Percentiles rank a stretch among this genome's conserved stretches.
These are phyloP conservation scores for Arge pagana DNA, from an alignment of 2,888 invertebrate species.

Conservation along the genomic window DNA sequence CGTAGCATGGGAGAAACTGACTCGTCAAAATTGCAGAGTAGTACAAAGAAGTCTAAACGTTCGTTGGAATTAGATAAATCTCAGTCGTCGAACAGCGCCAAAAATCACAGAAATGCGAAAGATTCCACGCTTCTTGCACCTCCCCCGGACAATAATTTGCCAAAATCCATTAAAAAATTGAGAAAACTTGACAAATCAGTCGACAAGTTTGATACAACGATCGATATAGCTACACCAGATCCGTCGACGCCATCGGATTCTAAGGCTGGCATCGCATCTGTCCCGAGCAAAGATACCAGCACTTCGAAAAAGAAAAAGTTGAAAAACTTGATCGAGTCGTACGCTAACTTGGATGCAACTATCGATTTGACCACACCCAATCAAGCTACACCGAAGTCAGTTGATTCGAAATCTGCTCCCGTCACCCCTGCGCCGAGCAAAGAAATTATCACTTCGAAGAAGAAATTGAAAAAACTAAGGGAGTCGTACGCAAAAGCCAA, in stretches of 20 bases:
- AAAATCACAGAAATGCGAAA: background rate
- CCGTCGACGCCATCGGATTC: background rate
- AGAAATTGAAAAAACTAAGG: too few species aligned
- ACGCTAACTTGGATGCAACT: too few species aligned
- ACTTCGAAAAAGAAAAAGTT: conserved; percentile 22
- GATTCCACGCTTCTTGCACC: background rate
- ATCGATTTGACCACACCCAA: too few species aligned
- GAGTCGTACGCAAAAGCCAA: too few species aligned
- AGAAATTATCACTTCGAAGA: too few species aligned
- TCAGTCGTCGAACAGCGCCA: too few species aligned
- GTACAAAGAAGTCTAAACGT: background rate
- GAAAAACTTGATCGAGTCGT: too few species aligned
- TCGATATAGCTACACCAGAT: background rate
- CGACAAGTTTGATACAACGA: background rate
- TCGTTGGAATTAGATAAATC: too few species aligned
- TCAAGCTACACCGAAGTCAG: too few species aligned
- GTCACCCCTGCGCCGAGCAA: too few species aligned
- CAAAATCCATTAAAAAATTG: background rate
- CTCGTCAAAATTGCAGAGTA: background rate
- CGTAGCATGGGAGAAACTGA: too few species aligned
- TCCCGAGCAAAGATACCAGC: conserved; percentile 1
- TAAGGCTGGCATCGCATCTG: background rate
- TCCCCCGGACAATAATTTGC: background rate
- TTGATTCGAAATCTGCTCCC: too few species aligned
- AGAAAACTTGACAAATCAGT: background rate